phyloP scores from a whole-genome alignment of 1,140 invertebrate genomes.

The Nomia melanderi region DNA sequence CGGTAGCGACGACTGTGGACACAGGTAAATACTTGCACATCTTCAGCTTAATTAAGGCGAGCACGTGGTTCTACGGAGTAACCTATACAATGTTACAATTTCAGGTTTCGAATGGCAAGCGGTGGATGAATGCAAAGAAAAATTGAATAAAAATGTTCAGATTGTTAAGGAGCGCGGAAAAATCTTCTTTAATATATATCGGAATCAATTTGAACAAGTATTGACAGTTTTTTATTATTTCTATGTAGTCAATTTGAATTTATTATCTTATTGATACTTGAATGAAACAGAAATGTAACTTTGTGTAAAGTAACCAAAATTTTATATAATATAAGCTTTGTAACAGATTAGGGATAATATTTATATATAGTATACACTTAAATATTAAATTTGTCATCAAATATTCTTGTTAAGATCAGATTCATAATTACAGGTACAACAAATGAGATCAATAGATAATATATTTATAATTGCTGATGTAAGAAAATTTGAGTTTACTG shows the following conservation, averaged over 20 bases:
- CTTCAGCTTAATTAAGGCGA: not conserved
- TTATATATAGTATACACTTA: no score
- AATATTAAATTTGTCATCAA: not conserved
- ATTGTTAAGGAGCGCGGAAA: conserved; percentile 76
- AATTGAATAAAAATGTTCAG: conserved; percentile 71
- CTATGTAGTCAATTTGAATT: not conserved
- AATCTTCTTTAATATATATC: conserved; percentile 79
- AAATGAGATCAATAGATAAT: conserved; percentile 81
- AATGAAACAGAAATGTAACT: not conserved
- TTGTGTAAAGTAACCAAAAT: no score
- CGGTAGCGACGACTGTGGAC: conserved; percentile 63
- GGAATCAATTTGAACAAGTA: conserved; percentile 71
- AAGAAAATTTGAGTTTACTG: conserved; percentile 69
- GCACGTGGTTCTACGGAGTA: conserved; percentile 41
- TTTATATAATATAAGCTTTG: no score
- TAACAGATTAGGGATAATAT: no score
- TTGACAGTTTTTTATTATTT: conserved; percentile 55
- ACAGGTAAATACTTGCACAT: conserved; percentile 62
- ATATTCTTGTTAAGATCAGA: not conserved
- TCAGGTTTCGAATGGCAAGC: conserved; percentile 82
- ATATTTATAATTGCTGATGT: conserved; percentile 69
- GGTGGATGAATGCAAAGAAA: conserved; percentile 81
- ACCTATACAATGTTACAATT: conserved; percentile 39
- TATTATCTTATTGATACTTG: not conserved
- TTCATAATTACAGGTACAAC: conserved; percentile 73